Conservation (phyloP, 2,888 invertebrate genomes). For the Agriopis marginaria region DNA sequence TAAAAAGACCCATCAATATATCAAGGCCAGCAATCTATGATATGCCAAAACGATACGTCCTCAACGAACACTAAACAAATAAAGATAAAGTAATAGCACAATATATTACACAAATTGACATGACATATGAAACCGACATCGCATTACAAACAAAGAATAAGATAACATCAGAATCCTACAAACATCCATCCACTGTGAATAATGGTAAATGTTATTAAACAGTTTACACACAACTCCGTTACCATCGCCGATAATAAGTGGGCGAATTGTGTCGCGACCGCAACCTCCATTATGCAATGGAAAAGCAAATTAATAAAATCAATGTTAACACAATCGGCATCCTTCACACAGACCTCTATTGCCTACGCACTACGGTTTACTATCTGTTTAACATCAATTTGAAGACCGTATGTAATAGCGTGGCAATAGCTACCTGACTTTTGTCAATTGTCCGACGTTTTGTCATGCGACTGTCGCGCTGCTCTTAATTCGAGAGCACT, state of each 20-base stretch:
- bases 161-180: conserved; percentile 15
- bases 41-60: conserved; percentile 6
- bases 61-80: conserved; percentile 9
- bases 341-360: conserved; percentile 58
- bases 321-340: conserved; percentile 53
- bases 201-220: conserved; percentile 44
- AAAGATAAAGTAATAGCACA: conserved; percentile 18
- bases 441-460: conserved; percentile 73
- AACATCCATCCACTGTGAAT: conserved; percentile 29
- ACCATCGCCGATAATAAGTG: conserved; percentile 51
- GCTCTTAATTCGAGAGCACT: conserved; percentile 59
- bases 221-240: conserved; percentile 56
- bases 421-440: conserved; percentile 64
- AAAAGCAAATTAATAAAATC: conserved; percentile 60
- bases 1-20: neutral
- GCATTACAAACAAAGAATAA: conserved; percentile 21
- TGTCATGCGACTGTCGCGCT: conserved; percentile 53
- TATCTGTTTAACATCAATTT: conserved; percentile 71
- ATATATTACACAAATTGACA: conserved; percentile 25
- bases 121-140: conserved; percentile 17
- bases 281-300: conserved; percentile 64
- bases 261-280: conserved; percentile 59
- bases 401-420: conserved; percentile 54
- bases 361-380: conserved; percentile 63
- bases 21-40: neutral